Conservation (phyloP, 1,140 invertebrate genomes). For the Proctacanthus coquilletti region DNA sequence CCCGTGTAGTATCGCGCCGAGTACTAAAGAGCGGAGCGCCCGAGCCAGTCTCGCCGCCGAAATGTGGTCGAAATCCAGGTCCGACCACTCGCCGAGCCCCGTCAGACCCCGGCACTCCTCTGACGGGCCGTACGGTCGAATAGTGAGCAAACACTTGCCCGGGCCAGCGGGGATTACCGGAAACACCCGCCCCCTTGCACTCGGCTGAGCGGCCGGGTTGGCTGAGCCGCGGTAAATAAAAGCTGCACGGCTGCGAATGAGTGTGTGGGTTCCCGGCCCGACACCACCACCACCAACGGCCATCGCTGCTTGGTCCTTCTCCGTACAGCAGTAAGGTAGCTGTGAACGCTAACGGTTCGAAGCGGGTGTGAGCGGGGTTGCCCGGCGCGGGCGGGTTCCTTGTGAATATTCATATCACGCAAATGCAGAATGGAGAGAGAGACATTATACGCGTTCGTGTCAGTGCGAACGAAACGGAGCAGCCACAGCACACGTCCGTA, state of each 20-base stretch:
- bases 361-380: neutral
- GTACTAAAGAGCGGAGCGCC: too few species aligned
- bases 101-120: neutral
- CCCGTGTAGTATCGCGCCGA: too few species aligned
- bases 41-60: neutral
- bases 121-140: neutral
- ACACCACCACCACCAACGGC: too few species aligned
- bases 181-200: neutral
- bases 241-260: too few species aligned
- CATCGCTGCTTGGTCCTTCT: too few species aligned
- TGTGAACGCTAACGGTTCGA: too few species aligned
- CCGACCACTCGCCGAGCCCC: too few species aligned
- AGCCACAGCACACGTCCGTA: neutral
- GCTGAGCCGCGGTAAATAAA: neutral
- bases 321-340: too few species aligned
- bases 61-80: too few species aligned
- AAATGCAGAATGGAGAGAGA: neutral
- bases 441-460: neutral
- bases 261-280: too few species aligned
- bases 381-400: neutral
- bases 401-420: too few species aligned
- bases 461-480: neutral
- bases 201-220: neutral
- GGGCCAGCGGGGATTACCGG: neutral
- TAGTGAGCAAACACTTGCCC: neutral